Evolutionary conservation across 2,113 vertebrate genomes (phyloP).

Genomic region (Phyllostomus discolor): DNA sequence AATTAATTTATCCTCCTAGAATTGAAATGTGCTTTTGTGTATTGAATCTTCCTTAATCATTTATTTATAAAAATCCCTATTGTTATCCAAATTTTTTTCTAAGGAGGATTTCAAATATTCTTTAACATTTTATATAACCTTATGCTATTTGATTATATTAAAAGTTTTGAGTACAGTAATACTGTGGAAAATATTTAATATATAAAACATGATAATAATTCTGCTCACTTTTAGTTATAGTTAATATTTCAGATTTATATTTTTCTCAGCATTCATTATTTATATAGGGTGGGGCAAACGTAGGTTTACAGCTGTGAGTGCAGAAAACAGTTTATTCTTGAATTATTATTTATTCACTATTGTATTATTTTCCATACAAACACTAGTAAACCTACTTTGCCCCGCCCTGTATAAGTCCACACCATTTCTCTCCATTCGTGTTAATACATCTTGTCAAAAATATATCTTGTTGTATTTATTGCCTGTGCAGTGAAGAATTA

Average conservation of each 20-base stretch:
- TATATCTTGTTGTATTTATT: not conserved
- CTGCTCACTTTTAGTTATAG: not conserved
- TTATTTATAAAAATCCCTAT: not conserved
- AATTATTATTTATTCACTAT: not conserved
- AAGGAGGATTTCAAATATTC: not conserved
- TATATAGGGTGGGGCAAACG: not conserved
- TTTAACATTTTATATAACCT: conserved; percentile 9
- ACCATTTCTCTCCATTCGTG: not conserved
- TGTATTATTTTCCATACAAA: not conserved
- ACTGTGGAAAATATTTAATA: not conserved
- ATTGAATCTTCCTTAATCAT: not conserved
- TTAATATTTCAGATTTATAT: not conserved
- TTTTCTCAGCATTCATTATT: not conserved
- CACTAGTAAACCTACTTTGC: not conserved
- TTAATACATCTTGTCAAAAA: not conserved
- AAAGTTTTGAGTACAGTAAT: not conserved
- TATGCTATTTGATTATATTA: not conserved
- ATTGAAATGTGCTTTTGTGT: not conserved
- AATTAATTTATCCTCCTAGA: not conserved
- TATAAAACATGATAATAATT: not conserved
- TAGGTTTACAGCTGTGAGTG: not conserved
- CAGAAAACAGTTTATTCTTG: not conserved
- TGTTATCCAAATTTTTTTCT: not conserved
- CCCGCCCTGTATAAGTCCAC: not conserved
- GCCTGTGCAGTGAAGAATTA: no score